phyloP scores from a whole-genome alignment of 2,113 vertebrate species.

The Gambusia holbrooki region DNA sequence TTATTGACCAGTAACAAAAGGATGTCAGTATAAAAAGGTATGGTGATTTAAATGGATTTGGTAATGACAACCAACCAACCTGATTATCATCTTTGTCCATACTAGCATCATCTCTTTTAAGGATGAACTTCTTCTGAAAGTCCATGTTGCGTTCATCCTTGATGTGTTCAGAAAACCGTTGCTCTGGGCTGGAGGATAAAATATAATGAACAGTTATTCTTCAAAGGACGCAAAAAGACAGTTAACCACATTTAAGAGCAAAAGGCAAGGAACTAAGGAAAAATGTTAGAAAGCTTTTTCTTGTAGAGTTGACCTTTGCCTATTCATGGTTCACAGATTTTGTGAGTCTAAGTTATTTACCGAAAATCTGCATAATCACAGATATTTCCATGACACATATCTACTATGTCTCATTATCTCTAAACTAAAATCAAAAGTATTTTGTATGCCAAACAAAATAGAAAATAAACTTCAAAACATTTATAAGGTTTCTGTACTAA shows the following conservation, averaged over 20 bases:
- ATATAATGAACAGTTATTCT: not conserved
- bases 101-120: constrained; percentile 96
- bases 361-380: too few species aligned
- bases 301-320: too few species aligned
- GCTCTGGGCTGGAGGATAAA: constrained; percentile 87
- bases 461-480: too few species aligned
- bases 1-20: not conserved
- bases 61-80: constrained; percentile 70
- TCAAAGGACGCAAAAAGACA: not conserved
- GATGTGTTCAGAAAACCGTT: constrained; percentile 98
- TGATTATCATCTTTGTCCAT: constrained; percentile 99
- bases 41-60: not conserved
- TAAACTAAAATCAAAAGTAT: not conserved
- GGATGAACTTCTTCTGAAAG: constrained; percentile 97
- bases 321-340: too few species aligned
- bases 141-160: constrained; percentile 96
- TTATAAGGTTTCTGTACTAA: too few species aligned
- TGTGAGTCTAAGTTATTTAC: too few species aligned
- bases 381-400: too few species aligned
- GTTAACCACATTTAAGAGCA: too few species aligned
- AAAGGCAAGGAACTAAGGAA: too few species aligned
- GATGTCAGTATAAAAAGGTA: not conserved
- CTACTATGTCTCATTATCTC: not conserved
- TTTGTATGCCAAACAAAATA: too few species aligned
- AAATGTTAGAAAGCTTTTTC: too few species aligned